These are phyloP conservation scores for Triplophysa yarkandensis DNA, from an alignment of 2,797 vertebrate species.

Conservation along the genomic window DNA sequence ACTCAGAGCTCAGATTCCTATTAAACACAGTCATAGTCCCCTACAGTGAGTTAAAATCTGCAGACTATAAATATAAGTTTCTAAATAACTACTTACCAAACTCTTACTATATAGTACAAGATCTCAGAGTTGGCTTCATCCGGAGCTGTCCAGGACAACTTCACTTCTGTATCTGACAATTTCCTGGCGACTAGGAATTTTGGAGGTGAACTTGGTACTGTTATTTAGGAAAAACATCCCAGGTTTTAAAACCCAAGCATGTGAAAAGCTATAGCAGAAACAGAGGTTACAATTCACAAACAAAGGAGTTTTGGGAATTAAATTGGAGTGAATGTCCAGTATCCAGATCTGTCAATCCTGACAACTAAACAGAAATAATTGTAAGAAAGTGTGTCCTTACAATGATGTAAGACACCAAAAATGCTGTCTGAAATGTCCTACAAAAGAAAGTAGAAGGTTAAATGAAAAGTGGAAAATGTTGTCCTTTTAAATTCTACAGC, in stretches of 20 bases:
- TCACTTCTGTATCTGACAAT: slow-evolving; percentile 87
- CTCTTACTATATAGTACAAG: slow-evolving; percentile 87
- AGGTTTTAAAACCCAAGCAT: slow-evolving; percentile 40
- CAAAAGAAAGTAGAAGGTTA: not conserved
- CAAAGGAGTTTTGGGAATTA: not conserved
- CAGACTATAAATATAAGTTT: not conserved
- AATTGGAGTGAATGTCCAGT: not conserved
- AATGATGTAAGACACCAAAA: not conserved
- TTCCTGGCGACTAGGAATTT: slow-evolving; percentile 84
- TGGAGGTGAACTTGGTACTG: slow-evolving; percentile 91
- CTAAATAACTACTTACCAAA: slow-evolving; percentile 85
- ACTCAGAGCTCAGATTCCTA: slow-evolving; percentile 84
- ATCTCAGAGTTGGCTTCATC: slow-evolving; percentile 91
- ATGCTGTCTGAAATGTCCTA: slow-evolving; percentile 2
- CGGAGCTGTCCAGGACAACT: slow-evolving; percentile 91
- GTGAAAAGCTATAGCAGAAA: not conserved
- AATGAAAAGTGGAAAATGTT: not conserved
- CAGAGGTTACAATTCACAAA: not conserved
- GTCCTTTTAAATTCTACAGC: not conserved
- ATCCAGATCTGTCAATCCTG: slow-evolving; percentile 3
- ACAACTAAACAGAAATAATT: not conserved
- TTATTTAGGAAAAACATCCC: slow-evolving; percentile 70
- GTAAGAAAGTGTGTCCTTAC: not conserved
- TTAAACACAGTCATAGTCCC: slow-evolving; percentile 36
- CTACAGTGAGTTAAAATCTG: not conserved